Evolutionary conservation across 2,888 invertebrate species (phyloP).

Genomic region (Heterodera filipjevi): DNA sequence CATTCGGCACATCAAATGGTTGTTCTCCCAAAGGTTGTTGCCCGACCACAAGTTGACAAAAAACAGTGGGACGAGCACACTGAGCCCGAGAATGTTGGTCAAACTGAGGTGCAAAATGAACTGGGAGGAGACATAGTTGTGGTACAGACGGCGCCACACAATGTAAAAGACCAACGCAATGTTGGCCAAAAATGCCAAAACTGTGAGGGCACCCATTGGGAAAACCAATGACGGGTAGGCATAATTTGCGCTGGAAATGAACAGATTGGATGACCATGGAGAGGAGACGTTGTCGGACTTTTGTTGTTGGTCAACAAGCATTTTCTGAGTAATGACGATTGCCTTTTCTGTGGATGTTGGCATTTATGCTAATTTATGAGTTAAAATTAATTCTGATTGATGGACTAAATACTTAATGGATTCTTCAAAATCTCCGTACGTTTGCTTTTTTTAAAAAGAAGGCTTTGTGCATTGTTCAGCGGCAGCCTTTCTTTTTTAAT

Average conservation of each 20-base stretch:
- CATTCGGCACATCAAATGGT: conserved; percentile 54
- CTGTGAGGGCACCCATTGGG: conserved; percentile 40
- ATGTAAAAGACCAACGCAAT: conserved; percentile 58
- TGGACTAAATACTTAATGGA: no score
- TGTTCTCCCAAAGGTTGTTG: conserved; percentile 52
- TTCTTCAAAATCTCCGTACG: no score
- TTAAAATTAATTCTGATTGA: no score
- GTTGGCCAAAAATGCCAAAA: conserved; percentile 55
- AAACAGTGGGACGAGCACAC: conserved; percentile 56
- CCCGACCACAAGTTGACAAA: conserved; percentile 57
- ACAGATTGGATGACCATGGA: not conserved
- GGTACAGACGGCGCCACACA: conserved; percentile 55
- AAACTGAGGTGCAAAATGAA: conserved; percentile 64
- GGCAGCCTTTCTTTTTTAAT: no score
- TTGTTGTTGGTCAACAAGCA: not conserved
- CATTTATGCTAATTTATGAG: no score
- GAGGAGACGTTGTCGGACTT: not conserved
- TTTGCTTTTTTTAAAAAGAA: no score
- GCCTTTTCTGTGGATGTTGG: no score
- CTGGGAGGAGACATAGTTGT: conserved; percentile 64
- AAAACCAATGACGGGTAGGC: conserved; percentile 42
- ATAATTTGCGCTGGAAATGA: conserved; percentile 30
- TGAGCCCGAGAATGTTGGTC: conserved; percentile 58
- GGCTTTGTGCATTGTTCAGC: no score
- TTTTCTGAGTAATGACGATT: no score